These are phyloP conservation scores for Zophobas atratus DNA, from an alignment of 1,140 invertebrate genomes.

Conservation along the genomic window DNA sequence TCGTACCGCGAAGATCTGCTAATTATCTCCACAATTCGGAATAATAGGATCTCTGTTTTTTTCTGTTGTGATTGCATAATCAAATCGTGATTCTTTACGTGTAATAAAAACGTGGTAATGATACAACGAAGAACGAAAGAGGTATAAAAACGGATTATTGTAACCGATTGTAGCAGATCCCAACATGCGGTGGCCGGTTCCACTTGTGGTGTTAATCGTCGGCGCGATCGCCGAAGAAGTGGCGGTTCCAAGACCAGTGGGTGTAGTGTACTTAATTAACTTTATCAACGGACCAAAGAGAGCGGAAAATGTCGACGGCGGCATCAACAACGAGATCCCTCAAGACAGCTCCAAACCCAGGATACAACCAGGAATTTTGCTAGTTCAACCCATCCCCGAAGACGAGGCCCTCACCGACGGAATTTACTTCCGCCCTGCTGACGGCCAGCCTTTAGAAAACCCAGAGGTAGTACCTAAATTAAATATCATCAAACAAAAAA, in stretches of 20 bases:
- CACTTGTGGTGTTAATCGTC: conserved; percentile 33
- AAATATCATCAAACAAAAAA: background rate
- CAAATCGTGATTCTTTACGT: conserved; percentile 24
- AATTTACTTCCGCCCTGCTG: conserved; percentile 42
- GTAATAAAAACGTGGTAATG: conserved; percentile 10
- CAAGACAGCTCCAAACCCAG: conserved; percentile 7
- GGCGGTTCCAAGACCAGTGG: conserved; percentile 28
- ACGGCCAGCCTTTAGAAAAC: conserved; percentile 31
- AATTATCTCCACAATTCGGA: conserved; percentile 15
- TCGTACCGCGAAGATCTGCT: background rate
- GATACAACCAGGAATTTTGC: background rate
- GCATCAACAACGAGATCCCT: conserved; percentile 45
- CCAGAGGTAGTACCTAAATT: conserved; percentile 18
- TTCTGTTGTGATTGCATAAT: conserved; percentile 30
- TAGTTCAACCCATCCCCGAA: conserved; percentile 38
- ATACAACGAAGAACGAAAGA: conserved; percentile 6
- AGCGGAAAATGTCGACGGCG: conserved; percentile 19
- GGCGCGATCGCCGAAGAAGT: conserved; percentile 47
- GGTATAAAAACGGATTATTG: conserved; percentile 36
- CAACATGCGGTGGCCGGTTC: conserved; percentile 29
- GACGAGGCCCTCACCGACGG: conserved; percentile 42
- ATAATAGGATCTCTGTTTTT: conserved; percentile 42
- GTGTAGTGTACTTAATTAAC: conserved; percentile 54
- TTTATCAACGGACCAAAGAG: conserved; percentile 44
- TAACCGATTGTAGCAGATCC: conserved; percentile 31